Base-by-base conservation (phyloP, 2,888 invertebrate species). In the Perizoma flavofasciatum region DNA sequence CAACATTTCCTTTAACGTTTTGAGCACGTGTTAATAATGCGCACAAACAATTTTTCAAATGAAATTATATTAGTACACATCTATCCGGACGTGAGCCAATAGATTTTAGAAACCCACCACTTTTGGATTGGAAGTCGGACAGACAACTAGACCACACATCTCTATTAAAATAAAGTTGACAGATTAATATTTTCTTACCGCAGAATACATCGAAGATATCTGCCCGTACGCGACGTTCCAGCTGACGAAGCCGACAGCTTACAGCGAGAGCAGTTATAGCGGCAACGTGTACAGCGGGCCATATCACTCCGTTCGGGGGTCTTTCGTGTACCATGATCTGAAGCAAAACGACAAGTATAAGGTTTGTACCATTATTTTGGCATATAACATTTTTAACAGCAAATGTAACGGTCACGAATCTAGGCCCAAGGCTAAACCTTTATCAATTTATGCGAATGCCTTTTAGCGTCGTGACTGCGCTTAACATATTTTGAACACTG, bases 181-280 rank as follows among this genome's bases (percentile, higher is more conserved):
- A 22, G 22, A 22, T 22, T 41, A 41, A 41, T 41, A 9, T 49
- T 10, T 40, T 55, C 45, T 58, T 61, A 49, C 57, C 60, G n/a
- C 93, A 94, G 97, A 97, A 84, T 97, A 97, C 89, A 97, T 97
- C 79, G 97, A 97, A 90, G 97, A 98, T 81, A 97, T 97, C 75
- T 97, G 97, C 82, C 97, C 97, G 0, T 97, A 98, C 88, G 97
- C 97, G 57, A 98, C 97, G 49, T 98, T 97, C 88, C 97, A 97
- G 82, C 92, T 98, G 73, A 96, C 97, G 61, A 97, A 97, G 77
- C 95, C 96, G 51, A 95, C 95, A 50, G 94, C 96, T 0, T 97
- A 97, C 87, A 96, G 96, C 77, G 97, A 97, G 88, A 97, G 97
- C 85, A 97, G 97, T 54, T 97, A 97, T 92, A 97, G 97, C 81